Conservation (phyloP, 2,113 vertebrate genomes). For the Galemys pyrenaicus region DNA sequence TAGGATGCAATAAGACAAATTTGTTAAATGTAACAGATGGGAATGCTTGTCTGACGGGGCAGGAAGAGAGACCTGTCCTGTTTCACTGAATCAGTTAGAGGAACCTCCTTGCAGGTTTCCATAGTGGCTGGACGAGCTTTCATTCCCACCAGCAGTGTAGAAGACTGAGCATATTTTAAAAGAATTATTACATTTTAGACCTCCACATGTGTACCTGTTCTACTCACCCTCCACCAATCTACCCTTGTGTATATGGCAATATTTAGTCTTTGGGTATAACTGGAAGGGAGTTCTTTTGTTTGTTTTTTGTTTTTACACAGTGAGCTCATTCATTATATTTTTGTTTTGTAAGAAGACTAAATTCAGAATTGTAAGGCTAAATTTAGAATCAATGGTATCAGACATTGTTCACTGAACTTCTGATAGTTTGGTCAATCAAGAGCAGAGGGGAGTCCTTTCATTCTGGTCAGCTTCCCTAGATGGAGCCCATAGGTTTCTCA, state of each 20-base stretch:
- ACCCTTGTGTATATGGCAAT: background rate
- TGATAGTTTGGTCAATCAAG: background rate
- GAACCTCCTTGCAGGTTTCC: too few species aligned
- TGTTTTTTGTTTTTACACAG: background rate
- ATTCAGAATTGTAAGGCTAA: background rate
- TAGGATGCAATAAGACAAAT: too few species aligned
- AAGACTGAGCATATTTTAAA: too few species aligned
- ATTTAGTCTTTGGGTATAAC: constrained; percentile 32
- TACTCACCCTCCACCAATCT: too few species aligned
- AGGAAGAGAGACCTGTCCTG: too few species aligned
- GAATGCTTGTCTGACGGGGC: too few species aligned
- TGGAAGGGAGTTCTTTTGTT: constrained; percentile 17
- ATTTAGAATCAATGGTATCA: background rate
- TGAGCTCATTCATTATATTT: background rate
- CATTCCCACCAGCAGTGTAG: too few species aligned
- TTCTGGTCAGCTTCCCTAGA: background rate
- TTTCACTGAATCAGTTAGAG: too few species aligned
- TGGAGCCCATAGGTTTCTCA: rapidly evolving
- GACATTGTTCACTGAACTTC: background rate
- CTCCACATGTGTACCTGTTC: too few species aligned
- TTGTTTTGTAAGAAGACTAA: background rate
- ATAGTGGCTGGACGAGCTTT: too few species aligned
- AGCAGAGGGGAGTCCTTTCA: background rate
- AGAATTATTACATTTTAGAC: too few species aligned
- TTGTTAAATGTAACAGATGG: too few species aligned